phyloP scores from a whole-genome alignment of 2,797 vertebrate genomes.

The Chaetophractus vellerosus region DNA sequence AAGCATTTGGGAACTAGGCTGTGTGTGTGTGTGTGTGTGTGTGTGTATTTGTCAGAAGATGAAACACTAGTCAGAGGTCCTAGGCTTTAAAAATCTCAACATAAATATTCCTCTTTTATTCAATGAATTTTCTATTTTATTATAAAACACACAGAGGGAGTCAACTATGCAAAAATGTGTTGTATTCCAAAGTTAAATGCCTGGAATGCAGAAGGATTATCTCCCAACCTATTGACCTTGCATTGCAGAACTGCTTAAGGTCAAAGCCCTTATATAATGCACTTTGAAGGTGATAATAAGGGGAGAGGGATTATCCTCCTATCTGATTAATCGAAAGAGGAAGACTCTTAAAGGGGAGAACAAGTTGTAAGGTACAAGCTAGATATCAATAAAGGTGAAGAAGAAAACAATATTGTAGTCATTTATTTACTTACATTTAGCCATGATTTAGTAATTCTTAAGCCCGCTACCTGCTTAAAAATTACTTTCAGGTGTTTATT shows the following conservation, averaged over 20 bases:
- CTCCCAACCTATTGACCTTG: not conserved
- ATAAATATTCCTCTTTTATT: not conserved
- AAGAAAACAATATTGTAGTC: not conserved
- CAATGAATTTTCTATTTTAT: not conserved
- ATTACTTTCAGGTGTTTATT: not conserved
- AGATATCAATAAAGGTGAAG: not conserved
- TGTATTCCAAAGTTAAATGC: not conserved
- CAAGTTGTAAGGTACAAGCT: not conserved
- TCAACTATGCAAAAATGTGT: not conserved
- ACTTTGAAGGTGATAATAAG: not conserved
- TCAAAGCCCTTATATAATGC: not conserved
- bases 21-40: not conserved
- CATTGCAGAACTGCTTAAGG: not conserved
- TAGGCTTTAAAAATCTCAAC: slow-evolving; percentile 14
- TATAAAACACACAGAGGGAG: not conserved
- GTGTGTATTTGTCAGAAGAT: not conserved
- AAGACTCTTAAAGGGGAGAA: not conserved
- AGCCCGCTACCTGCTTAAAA: not conserved
- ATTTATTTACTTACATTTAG: not conserved
- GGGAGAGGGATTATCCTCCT: not conserved
- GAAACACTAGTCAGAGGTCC: not conserved
- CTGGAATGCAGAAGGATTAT: not conserved
- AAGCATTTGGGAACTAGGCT: not conserved
- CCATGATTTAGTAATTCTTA: slow-evolving; percentile 9
- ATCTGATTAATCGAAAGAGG: not conserved